Percentiles rank a stretch among this genome's conserved stretches.
Evolutionary conservation across 2,113 vertebrate species (phyloP).

Genomic region (Pituophis catenifer): DNA sequence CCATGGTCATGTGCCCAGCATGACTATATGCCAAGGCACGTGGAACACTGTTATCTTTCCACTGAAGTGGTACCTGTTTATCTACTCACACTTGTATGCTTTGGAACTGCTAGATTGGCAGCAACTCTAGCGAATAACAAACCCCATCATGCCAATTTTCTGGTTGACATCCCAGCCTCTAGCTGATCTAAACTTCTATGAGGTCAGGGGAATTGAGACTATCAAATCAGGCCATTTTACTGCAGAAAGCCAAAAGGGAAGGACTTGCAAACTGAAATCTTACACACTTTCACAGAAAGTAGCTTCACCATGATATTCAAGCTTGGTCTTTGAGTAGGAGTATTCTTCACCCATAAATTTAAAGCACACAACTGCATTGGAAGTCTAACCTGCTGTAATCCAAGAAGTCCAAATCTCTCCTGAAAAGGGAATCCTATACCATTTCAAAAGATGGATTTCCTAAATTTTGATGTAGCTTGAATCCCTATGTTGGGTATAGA

Average conservation of each 20-base stretch:
- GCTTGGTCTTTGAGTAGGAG: neutral
- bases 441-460: neutral
- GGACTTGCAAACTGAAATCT: neutral
- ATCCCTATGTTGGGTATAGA: neutral
- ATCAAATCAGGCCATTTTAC: neutral
- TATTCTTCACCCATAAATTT: neutral
- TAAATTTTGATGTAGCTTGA: neutral
- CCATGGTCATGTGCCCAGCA: neutral
- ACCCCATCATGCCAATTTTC: neutral
- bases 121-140: neutral
- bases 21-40: neutral
- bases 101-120: neutral
- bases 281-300: neutral
- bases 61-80: neutral
- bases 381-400: neutral
- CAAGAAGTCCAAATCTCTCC: neutral
- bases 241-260: neutral
- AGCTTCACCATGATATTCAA: neutral
- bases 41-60: neutral
- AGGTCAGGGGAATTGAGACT: neutral
- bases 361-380: neutral
- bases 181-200: neutral
- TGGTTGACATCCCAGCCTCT: neutral
- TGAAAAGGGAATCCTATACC: neutral
- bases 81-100: neutral